Conservation (phyloP, 64 coral and sea anemone genomes). For the Cladopsammia gracilis region DNA sequence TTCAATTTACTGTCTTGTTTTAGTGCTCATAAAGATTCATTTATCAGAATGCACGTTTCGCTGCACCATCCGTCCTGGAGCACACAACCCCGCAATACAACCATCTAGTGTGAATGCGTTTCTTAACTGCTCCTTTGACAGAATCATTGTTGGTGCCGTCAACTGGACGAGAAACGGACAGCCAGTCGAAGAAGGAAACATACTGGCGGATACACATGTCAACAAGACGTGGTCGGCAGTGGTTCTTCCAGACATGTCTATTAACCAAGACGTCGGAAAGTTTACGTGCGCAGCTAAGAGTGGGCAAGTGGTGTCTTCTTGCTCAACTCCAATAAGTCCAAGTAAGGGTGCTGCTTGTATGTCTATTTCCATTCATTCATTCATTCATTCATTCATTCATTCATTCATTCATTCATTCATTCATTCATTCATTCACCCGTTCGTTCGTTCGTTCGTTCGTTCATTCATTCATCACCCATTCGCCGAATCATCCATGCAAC, state of each 20-base stretch:
- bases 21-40: neutral
- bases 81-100: neutral
- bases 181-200: neutral
- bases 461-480: no score
- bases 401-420: no score
- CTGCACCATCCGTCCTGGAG: neutral
- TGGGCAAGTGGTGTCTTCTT: neutral
- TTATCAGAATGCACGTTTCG: neutral
- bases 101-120: neutral
- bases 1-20: neutral
- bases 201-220: neutral
- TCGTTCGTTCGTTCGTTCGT: no score
- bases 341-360: no score
- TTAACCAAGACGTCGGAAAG: neutral
- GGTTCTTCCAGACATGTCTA: neutral
- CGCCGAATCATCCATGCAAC: no score
- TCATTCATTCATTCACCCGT: no score
- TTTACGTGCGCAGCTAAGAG: neutral
- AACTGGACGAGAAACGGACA: neutral
- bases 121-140: conserved; percentile 8
- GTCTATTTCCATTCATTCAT: no score
- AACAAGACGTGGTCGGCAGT: conserved; percentile 25
- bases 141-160: neutral
- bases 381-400: no score
- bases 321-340: neutral